Conservation (phyloP, 2,113 vertebrate species). For the Suncus etruscus region DNA sequence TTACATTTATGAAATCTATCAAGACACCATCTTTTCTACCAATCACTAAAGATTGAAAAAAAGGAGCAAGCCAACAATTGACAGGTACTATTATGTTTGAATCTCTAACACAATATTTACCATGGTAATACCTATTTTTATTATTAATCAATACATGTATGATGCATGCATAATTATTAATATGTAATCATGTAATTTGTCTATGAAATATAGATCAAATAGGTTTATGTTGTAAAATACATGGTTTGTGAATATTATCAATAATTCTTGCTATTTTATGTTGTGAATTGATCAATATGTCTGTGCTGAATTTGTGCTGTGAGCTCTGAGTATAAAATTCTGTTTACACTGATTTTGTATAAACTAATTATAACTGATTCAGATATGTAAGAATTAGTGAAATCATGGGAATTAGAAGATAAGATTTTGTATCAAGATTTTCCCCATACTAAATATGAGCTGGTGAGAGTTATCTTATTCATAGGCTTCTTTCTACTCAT, state of each 20-base stretch:
- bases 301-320: too few species aligned
- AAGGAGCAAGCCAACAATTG: constrained; percentile 81
- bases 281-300: too few species aligned
- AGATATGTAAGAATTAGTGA: neutral
- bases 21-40: constrained; percentile 83
- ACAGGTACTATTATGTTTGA: constrained; percentile 81
- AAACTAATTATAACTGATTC: neutral
- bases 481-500: neutral
- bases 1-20: constrained; percentile 85
- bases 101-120: constrained; percentile 82
- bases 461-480: neutral
- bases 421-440: neutral
- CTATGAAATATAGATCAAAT: too few species aligned
- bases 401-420: neutral
- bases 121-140: constrained; percentile 80
- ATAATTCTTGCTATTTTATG: too few species aligned
- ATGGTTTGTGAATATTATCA: too few species aligned
- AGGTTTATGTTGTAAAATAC: too few species aligned
- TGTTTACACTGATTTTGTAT: neutral
- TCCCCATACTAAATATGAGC: neutral
- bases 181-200: too few species aligned
- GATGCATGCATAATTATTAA: too few species aligned
- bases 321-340: too few species aligned
- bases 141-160: constrained; percentile 42
- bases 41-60: constrained; percentile 84